Evolutionary conservation across 2,113 vertebrate species (phyloP), one percentile per base, ranked within the genome.

Genomic region (Nasalis larvatus): DNA sequence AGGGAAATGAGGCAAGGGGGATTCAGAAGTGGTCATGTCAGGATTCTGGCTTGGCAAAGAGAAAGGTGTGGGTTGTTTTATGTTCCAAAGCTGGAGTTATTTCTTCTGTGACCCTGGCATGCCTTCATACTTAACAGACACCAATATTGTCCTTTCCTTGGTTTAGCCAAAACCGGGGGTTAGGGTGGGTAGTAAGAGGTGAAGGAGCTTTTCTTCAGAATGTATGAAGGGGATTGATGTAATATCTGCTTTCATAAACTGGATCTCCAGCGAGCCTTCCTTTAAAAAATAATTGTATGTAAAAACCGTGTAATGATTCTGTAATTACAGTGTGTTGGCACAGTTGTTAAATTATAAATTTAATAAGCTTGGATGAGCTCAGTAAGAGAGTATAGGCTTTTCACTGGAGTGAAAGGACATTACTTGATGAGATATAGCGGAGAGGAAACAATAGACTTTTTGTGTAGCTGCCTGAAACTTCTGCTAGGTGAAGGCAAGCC

Each of bases 291-390:
- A 52, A 63, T 58, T 63, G 60, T 63, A 63, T 63, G 60, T 63
- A 63, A 63, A 32, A 63, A 63, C 60, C 60, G 32, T 32, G 27
- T 63, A 63, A 7, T 66, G 84, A 82, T 85, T 94, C 49, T 96
- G 17, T 89, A 73, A 78, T 94, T 74, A 45, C 3, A n/a, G 11
- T 77, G 18, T 76, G 4, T 45, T 85, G 42, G 47, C 47, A 77
- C 10, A 68, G 5, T 78, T 80, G 69, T 93, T 14, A 49, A 27
- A 73, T 88, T 80, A n/a, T 68, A 89, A 84, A 83, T 87, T 54
- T 74, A 86, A 9, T 45, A 58, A 54, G 83, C 80, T 86, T 30
- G 91, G 87, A 40, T 49, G 56, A 93, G 23, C 88, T 86, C 42
- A 42, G 1, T 16, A 73, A 74, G 82, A 83, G 42, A 83, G 54